phyloP scores from a whole-genome alignment of 2,113 vertebrate species.

The Pavo muticus region DNA sequence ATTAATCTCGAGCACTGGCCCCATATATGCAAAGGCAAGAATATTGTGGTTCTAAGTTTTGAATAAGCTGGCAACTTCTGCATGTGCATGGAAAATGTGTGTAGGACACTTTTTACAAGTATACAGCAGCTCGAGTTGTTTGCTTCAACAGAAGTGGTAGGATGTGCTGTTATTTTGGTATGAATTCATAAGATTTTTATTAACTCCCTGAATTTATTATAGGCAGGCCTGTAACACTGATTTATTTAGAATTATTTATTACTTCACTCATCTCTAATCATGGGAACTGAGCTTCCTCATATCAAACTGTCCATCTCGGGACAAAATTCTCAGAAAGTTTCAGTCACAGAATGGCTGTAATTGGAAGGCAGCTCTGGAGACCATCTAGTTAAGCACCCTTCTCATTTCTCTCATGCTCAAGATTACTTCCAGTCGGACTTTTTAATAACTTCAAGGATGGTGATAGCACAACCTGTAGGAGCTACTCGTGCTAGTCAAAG shows the following conservation, averaged over 20 bases:
- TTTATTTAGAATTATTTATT: not conserved
- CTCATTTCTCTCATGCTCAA: not conserved
- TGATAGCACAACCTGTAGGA: not conserved
- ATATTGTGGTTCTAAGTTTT: not conserved
- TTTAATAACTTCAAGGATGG: not conserved
- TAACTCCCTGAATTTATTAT: not conserved
- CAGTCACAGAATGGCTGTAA: not conserved
- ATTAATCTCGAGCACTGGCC: not conserved
- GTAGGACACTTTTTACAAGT: not conserved
- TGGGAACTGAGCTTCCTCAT: not conserved
- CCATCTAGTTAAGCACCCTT: not conserved
- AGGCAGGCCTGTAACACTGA: not conserved
- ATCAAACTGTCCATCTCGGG: not conserved
- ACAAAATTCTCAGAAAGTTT: not conserved
- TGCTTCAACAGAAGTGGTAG: not conserved
- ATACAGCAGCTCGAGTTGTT: not conserved
- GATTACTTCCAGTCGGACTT: accelerated
- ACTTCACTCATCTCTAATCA: not conserved
- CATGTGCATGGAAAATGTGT: not conserved
- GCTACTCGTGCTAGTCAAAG: not conserved
- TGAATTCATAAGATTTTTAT: not conserved
- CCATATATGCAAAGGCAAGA: not conserved
- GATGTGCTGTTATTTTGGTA: not conserved
- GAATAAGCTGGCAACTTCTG: not conserved
- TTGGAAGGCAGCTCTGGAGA: not conserved